Evolutionary conservation across 2,797 vertebrate species (phyloP).

Genomic region (Sebastes taczanowskii): DNA sequence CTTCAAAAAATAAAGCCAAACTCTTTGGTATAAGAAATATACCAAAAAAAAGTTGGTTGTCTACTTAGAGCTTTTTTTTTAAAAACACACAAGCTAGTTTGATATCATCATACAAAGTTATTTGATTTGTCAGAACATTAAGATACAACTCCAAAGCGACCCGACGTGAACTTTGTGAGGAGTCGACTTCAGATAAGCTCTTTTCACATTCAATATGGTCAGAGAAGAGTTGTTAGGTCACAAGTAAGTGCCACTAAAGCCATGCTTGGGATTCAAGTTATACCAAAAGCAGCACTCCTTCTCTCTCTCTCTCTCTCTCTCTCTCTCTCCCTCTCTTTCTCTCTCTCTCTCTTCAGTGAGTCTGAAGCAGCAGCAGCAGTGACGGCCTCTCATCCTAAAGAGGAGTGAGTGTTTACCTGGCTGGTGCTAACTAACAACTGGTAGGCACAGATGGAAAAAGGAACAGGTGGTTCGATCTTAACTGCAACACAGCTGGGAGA

Average conservation of each 20-base stretch:
- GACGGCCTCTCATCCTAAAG: background rate
- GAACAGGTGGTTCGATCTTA: slow-evolving; percentile 43
- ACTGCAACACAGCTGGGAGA: slow-evolving; percentile 35
- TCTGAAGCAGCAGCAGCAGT: slow-evolving; percentile 40
- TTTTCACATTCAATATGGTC: slow-evolving; percentile 98
- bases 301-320: background rate
- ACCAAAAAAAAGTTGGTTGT: slow-evolving; percentile 70
- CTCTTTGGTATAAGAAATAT: slow-evolving; percentile 78
- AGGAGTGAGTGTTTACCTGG: slow-evolving; percentile 23
- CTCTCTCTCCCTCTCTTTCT: background rate
- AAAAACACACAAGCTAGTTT: slow-evolving; percentile 63
- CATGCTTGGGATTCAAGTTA: slow-evolving; percentile 76
- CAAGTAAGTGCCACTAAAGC: slow-evolving; percentile 73
- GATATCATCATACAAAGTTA: slow-evolving; percentile 85
- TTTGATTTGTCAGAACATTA: slow-evolving; percentile 96
- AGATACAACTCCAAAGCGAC: slow-evolving; percentile 82
- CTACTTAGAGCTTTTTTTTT: slow-evolving; percentile 58
- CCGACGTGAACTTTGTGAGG: slow-evolving; percentile 73
- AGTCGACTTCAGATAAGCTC: slow-evolving; percentile 87
- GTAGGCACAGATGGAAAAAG: slow-evolving; percentile 73
- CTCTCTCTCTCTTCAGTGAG: slow-evolving; percentile 24
- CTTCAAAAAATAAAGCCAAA: slow-evolving; percentile 76
- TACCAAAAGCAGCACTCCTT: slow-evolving; percentile 67
- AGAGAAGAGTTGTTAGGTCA: slow-evolving; percentile 82
- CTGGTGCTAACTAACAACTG: slow-evolving; percentile 57